Evolutionary conservation across 2,113 vertebrate genomes (phyloP).

Genomic region (Pitta sordida): DNA sequence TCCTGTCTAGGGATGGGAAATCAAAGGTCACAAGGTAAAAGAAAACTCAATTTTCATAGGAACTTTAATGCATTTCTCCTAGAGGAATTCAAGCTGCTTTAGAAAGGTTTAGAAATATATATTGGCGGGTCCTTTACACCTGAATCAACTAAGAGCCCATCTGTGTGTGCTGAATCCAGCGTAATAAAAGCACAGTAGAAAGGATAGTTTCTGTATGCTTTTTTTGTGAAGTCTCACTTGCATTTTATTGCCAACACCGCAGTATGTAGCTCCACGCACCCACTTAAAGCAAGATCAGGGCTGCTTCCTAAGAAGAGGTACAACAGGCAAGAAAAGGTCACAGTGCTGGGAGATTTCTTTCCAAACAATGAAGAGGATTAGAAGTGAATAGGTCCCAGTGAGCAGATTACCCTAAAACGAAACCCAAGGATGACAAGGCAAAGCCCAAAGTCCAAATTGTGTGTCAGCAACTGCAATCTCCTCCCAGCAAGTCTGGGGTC

Average conservation of each 20-base stretch:
- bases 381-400: not conserved
- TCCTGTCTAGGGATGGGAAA: not conserved
- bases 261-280: not conserved
- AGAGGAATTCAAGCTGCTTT: slow-evolving; percentile 23
- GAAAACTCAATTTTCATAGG: slow-evolving; percentile 35
- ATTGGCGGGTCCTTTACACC: not conserved
- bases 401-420: not conserved
- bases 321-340: not conserved
- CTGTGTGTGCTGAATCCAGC: not conserved
- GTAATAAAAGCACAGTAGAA: slow-evolving; percentile 38
- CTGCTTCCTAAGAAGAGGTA: not conserved
- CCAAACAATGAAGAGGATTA: not conserved
- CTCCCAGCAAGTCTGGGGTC: not conserved
- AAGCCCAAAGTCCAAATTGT: not conserved
- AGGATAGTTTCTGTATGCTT: not conserved
- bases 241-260: not conserved
- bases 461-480: not conserved
- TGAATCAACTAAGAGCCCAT: slow-evolving; percentile 22
- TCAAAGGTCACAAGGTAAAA: slow-evolving; percentile 41
- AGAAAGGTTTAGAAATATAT: slow-evolving; percentile 14
- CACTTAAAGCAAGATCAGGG: not conserved
- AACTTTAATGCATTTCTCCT: slow-evolving; percentile 14
- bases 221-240: not conserved
- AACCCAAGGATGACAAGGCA: not conserved
- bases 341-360: not conserved